These are phyloP conservation scores for Hoplodrina ambigua DNA, from an alignment of 2,888 invertebrate genomes.

Conservation along the genomic window DNA sequence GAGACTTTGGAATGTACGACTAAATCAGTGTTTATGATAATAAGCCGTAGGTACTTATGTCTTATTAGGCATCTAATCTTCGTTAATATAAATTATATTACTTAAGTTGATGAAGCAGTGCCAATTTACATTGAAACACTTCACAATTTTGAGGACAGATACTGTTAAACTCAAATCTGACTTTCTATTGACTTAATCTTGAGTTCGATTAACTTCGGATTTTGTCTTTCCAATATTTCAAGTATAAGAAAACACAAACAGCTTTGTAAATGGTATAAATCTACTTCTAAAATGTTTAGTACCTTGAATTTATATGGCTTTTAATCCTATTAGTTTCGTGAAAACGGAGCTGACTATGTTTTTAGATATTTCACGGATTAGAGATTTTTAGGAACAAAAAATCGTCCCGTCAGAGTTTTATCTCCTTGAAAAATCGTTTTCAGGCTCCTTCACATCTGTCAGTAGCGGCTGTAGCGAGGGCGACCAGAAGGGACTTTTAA, in stretches of 20 bases:
- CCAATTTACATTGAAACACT: conserved; percentile 27
- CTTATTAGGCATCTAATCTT: conserved; percentile 5
- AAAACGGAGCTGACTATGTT: conserved; percentile 7
- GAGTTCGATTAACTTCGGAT: conserved; percentile 32
- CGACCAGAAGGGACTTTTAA: conserved; percentile 32
- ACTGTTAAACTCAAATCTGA: conserved; percentile 33
- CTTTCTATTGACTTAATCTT: conserved; percentile 37
- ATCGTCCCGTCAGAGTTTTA: conserved; percentile 24
- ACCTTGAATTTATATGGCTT: conserved; percentile 12
- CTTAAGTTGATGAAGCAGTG: conserved; percentile 7
- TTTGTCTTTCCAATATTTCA: conserved; percentile 36
- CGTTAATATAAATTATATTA: conserved; percentile 31
- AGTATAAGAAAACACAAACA: conserved; percentile 26
- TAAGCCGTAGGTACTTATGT: not conserved
- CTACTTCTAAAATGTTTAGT: not conserved
- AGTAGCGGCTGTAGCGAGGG: conserved; percentile 24
- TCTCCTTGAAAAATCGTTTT: conserved; percentile 43
- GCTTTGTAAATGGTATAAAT: conserved; percentile 5
- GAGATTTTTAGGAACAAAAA: conserved; percentile 24
- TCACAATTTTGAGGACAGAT: conserved; percentile 22
- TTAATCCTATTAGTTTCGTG: conserved; percentile 11
- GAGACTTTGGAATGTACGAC: not conserved
- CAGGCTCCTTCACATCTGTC: conserved; percentile 32
- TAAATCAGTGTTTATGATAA: conserved; percentile 10
- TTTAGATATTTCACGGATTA: conserved; percentile 36